Conservation (phyloP, 2,888 invertebrate genomes). For the Cyclophora punctaria region DNA sequence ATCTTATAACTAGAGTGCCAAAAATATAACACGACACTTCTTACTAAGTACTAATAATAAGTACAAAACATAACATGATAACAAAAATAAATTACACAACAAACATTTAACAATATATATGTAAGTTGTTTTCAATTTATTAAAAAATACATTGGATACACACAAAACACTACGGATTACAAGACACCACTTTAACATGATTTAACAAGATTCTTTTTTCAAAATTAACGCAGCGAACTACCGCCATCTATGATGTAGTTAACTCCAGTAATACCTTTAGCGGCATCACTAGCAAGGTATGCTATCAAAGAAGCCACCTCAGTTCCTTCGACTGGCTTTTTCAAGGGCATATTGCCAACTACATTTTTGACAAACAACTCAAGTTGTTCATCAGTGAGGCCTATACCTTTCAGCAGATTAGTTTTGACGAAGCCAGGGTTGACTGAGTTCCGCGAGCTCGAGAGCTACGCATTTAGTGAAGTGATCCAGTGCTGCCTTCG, state of each 20-base stretch:
- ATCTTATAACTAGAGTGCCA: no score
- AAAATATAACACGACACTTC: no score
- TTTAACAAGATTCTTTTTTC: neutral
- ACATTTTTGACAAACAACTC: slow-evolving; percentile 80
- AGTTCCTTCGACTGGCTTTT: slow-evolving; percentile 84
- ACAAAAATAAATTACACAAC: no score
- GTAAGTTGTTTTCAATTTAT: neutral
- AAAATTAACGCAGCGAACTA: slow-evolving; percentile 32
- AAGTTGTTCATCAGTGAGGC: slow-evolving; percentile 78
- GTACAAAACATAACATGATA: no score
- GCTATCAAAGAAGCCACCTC: slow-evolving; percentile 92
- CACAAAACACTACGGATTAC: neutral
- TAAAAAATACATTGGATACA: neutral
- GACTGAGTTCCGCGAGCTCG: slow-evolving; percentile 89
- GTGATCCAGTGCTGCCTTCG: slow-evolving; percentile 95
- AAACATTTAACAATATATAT: no score
- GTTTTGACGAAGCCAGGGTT: slow-evolving; percentile 96
- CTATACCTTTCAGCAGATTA: slow-evolving; percentile 83
- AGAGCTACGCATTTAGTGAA: slow-evolving; percentile 93
- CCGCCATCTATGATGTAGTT: slow-evolving; percentile 55
- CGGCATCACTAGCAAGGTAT: slow-evolving; percentile 89
- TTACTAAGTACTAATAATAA: no score
- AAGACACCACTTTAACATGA: no score
- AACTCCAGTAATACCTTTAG: slow-evolving; percentile 92
- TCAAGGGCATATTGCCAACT: slow-evolving; percentile 87